Percentiles rank a stretch among this genome's conserved stretches.
phyloP scores from a whole-genome alignment of 2,888 invertebrate genomes.

The Ligdia adustata region DNA sequence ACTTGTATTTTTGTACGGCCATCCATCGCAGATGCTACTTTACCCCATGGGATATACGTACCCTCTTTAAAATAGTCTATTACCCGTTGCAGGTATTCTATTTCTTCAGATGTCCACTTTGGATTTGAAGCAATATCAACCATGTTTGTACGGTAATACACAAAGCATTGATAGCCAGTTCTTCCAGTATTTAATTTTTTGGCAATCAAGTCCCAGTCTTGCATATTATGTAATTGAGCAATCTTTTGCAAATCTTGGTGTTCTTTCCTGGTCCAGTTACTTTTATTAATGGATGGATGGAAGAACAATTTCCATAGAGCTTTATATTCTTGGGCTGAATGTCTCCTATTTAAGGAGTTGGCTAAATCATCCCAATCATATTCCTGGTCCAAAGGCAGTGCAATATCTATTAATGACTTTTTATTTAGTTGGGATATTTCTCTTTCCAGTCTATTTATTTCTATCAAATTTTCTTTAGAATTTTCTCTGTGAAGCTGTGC shows the following conservation, averaged over 20 bases:
- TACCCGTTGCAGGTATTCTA: constrained; percentile 84
- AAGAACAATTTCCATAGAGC: constrained; percentile 89
- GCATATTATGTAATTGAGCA: constrained; percentile 61
- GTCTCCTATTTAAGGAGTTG: constrained; percentile 75
- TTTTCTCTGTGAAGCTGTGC: constrained; percentile 41
- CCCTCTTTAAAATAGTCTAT: constrained; percentile 87
- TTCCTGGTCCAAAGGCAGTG: constrained; percentile 62
- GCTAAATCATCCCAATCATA: constrained; percentile 86
- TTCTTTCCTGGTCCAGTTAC: constrained; percentile 58
- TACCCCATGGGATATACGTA: constrained; percentile 89
- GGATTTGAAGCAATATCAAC: constrained; percentile 50
- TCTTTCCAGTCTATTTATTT: constrained; percentile 43
- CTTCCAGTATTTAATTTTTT: constrained; percentile 80
- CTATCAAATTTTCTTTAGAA: constrained; percentile 25
- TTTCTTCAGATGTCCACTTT: constrained; percentile 88
- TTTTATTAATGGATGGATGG: constrained; percentile 86
- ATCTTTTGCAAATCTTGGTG: constrained; percentile 54
- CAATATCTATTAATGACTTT: constrained; percentile 53
- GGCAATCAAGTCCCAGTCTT: constrained; percentile 88
- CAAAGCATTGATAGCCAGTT: constrained; percentile 88
- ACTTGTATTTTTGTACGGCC: constrained; percentile 86
- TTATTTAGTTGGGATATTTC: constrained; percentile 47
- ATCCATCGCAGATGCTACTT: constrained; percentile 85
- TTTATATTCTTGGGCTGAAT: constrained; percentile 85
- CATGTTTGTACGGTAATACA: constrained; percentile 85